Evolutionary conservation across 2,888 invertebrate species (phyloP).

Genomic region (Cyclophora albipunctata): DNA sequence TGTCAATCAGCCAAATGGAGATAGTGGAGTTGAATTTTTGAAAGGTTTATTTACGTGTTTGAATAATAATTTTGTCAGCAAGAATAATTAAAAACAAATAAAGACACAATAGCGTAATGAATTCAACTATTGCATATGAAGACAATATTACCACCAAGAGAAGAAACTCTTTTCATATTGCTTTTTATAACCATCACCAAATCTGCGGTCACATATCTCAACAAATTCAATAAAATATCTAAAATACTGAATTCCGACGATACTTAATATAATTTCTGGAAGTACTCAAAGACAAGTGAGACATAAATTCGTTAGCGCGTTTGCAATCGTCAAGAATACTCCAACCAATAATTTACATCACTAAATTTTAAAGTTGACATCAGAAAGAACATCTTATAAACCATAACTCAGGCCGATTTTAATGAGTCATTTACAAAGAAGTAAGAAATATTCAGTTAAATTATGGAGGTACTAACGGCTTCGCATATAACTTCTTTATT

Average conservation of each 20-base stretch:
- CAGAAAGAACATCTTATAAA: slow-evolving; percentile 71
- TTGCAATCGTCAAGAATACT: slow-evolving; percentile 66
- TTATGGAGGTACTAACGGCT: slow-evolving; percentile 25
- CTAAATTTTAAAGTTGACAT: slow-evolving; percentile 74
- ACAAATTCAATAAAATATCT: slow-evolving; percentile 57
- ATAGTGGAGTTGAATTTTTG: no score
- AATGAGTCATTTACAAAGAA: slow-evolving; percentile 39
- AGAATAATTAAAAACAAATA: no score
- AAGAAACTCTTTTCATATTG: slow-evolving; percentile 10
- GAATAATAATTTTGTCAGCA: no score
- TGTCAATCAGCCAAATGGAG: not conserved
- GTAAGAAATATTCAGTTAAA: slow-evolving; percentile 23
- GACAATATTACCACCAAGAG: no score
- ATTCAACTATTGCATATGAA: no score
- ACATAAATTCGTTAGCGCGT: slow-evolving; percentile 71
- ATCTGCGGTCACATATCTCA: slow-evolving; percentile 52
- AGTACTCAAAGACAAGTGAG: slow-evolving; percentile 55
- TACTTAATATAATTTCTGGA: slow-evolving; percentile 44
- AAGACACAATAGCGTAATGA: no score
- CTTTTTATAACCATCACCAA: slow-evolving; percentile 51
- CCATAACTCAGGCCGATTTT: slow-evolving; percentile 56
- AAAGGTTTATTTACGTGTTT: slow-evolving; percentile 2
- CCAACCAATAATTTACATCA: slow-evolving; percentile 60
- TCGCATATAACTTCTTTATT: slow-evolving; percentile 19
- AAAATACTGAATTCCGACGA: slow-evolving; percentile 60